A percentile compares a stretch with the other conserved stretches of the same genome.
Evolutionary conservation across 64 coral and sea anemone genomes (phyloP).

Genomic region (Astreopora myriophthalma): DNA sequence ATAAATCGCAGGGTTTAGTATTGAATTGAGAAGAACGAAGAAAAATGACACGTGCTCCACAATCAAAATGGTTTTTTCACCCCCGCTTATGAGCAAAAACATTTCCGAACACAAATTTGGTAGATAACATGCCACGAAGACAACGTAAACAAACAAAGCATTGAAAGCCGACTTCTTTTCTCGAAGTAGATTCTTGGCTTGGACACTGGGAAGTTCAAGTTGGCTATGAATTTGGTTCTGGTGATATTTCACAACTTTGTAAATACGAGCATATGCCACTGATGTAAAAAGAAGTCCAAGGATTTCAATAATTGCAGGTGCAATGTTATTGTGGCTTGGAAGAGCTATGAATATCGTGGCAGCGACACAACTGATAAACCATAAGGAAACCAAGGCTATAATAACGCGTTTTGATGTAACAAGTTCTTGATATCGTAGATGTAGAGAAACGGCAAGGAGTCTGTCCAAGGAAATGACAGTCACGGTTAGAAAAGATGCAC

Average conservation of each 20-base stretch:
- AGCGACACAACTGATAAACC: neutral
- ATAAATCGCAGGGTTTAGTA: conserved; percentile 41
- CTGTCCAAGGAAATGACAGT: conserved; percentile 29
- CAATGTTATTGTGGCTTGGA: neutral
- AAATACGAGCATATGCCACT: neutral
- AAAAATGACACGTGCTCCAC: neutral
- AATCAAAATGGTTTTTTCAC: neutral
- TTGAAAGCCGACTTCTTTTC: conserved; percentile 10
- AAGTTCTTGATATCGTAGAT: conserved; percentile 41
- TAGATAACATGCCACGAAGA: conserved; percentile 36
- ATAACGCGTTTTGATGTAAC: conserved; percentile 26
- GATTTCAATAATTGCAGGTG: neutral
- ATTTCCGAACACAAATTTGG: conserved; percentile 16
- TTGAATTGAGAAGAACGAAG: conserved; percentile 24
- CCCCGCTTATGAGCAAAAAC: neutral
- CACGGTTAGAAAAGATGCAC: conserved; percentile 5
- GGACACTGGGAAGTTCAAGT: neutral
- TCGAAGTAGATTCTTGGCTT: neutral
- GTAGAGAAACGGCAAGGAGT: conserved; percentile 34
- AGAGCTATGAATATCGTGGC: neutral
- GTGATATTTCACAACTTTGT: conserved; percentile 17
- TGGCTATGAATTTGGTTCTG: conserved; percentile 27
- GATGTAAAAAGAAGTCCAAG: neutral
- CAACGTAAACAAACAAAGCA: conserved; percentile 4
- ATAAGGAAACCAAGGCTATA: neutral